Conservation (phyloP, 2,888 invertebrate species). For the Ophonus ardosiacus region DNA sequence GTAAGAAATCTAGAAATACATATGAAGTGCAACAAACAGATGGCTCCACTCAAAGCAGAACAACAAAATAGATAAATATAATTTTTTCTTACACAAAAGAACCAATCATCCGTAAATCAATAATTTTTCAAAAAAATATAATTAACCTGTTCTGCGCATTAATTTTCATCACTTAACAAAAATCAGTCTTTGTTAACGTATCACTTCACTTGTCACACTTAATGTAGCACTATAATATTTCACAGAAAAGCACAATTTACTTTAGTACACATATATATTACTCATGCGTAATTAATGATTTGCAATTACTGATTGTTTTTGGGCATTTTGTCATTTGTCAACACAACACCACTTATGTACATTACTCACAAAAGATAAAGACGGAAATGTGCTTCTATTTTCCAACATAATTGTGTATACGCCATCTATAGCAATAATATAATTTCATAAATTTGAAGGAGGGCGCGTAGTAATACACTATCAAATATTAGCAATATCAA, state of each 20-base stretch:
- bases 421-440: slow-evolving; percentile 33
- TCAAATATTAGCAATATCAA: background rate
- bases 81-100: slow-evolving; percentile 50
- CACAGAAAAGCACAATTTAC: background rate
- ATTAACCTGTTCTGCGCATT: slow-evolving; percentile 28
- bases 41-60: slow-evolving; percentile 41
- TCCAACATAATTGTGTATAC: slow-evolving; percentile 5
- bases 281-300: slow-evolving; percentile 1
- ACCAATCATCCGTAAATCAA: slow-evolving; percentile 47
- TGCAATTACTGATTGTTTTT: slow-evolving; percentile 40
- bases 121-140: slow-evolving; percentile 16
- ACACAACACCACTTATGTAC: slow-evolving; percentile 51
- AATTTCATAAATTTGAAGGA: background rate
- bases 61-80: slow-evolving; percentile 55
- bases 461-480: slow-evolving; percentile 10
- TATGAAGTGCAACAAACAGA: slow-evolving; percentile 36
- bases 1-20: slow-evolving; percentile 57
- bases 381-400: slow-evolving; percentile 60
- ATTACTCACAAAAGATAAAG: slow-evolving; percentile 56
- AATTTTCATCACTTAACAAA: slow-evolving; percentile 41
- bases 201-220: slow-evolving; percentile 48
- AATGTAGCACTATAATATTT: background rate
- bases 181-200: slow-evolving; percentile 46
- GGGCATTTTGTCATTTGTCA: slow-evolving; percentile 57
- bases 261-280: background rate